Conservation (phyloP, 2,888 invertebrate genomes). For the Chelonus formosanus region DNA sequence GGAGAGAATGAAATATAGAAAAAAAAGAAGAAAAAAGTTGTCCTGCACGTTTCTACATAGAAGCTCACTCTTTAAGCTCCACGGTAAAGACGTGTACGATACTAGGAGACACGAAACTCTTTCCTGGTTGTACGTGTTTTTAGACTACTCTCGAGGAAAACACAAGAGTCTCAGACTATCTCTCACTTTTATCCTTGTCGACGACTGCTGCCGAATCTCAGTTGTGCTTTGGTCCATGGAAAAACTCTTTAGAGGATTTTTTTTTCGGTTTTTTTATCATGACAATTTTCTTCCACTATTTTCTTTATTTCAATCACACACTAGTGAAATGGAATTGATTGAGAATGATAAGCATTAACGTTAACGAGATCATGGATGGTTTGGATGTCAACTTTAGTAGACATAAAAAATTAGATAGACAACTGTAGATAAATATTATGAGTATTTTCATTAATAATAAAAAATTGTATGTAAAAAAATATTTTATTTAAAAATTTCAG, state of each 20-base stretch:
- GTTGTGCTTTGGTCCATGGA: too few relatives aligned
- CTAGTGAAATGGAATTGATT: not conserved
- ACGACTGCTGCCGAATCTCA: too few relatives aligned
- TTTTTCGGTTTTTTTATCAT: too few relatives aligned
- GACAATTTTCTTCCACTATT: not conserved
- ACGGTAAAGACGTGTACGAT: constrained; percentile 17
- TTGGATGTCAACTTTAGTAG: constrained; percentile 6
- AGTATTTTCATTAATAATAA: too few relatives aligned
- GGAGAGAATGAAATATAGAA: constrained; percentile 16
- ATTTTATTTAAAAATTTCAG: too few relatives aligned
- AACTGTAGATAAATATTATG: not conserved
- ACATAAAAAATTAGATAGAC: constrained; percentile 4
- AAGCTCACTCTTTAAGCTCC: constrained; percentile 15
- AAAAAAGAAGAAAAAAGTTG: constrained; percentile 26
- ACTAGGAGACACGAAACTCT: constrained; percentile 14
- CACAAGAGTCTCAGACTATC: constrained; percentile 11
- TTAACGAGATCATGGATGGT: constrained; percentile 8
- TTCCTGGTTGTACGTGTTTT: constrained; percentile 19
- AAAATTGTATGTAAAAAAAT: too few relatives aligned
- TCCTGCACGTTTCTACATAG: constrained; percentile 22
- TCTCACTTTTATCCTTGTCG: not conserved
- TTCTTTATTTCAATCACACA: constrained; percentile 20
- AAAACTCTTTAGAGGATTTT: too few relatives aligned
- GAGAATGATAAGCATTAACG: not conserved
- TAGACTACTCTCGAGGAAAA: constrained; percentile 13